Conservation (phyloP, 2,888 invertebrate species). For the Merodon equestris region DNA sequence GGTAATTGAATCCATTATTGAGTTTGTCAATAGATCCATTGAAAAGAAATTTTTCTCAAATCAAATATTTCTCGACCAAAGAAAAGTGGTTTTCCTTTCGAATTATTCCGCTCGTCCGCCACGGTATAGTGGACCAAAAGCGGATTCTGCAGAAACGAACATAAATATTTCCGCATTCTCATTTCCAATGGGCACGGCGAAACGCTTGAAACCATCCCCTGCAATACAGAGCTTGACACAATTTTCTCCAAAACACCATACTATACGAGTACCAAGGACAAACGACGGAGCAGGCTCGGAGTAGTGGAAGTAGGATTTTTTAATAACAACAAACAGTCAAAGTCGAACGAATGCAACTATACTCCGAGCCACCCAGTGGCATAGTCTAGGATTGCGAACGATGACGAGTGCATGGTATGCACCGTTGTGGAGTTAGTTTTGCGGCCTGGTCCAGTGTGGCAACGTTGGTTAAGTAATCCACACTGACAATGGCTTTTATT, state of each 20-base stretch:
- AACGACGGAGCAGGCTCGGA: constrained; percentile 27
- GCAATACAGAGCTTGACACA: constrained; percentile 30
- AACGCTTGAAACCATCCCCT: constrained; percentile 36
- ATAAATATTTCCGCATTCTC: constrained; percentile 42
- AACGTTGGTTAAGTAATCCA: constrained; percentile 57
- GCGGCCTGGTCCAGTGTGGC: constrained; percentile 25
- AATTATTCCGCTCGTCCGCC: constrained; percentile 22
- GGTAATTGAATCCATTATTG: constrained; percentile 60
- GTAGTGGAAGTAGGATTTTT: constrained; percentile 37
- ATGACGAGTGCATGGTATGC: constrained; percentile 21
- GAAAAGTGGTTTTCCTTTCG: constrained; percentile 14
- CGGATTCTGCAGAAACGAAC: constrained; percentile 6
- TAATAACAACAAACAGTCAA: constrained; percentile 52
- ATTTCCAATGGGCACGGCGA: constrained; percentile 36
- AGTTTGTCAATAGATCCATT: constrained; percentile 41
- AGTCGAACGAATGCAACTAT: constrained; percentile 7
- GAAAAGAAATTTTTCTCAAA: constrained; percentile 15
- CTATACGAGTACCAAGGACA: constrained; percentile 34
- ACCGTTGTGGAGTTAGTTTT: neutral
- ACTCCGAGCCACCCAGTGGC: no score
- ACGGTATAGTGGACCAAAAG: constrained; percentile 9
- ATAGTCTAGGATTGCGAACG: no score
- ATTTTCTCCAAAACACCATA: constrained; percentile 26
- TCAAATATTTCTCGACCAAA: constrained; percentile 34
- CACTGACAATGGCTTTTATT: constrained; percentile 43